phyloP scores from a whole-genome alignment of 2,888 invertebrate genomes.

The Mongoloraphidia duomilia region DNA sequence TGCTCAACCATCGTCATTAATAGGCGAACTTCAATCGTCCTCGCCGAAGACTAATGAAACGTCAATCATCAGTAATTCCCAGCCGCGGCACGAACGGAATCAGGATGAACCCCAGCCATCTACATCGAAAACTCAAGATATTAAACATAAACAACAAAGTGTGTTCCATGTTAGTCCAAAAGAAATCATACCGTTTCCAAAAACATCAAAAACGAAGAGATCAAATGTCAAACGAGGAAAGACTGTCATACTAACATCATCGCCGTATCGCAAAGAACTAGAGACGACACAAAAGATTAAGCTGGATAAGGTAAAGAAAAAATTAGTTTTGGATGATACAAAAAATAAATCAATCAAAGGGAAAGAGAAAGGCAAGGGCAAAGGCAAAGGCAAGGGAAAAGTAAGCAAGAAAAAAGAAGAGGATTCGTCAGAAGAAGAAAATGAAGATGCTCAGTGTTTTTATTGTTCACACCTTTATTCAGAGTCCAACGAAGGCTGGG shows the following conservation, averaged over 20 bases:
- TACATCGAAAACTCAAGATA: no score
- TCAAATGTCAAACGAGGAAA: no score
- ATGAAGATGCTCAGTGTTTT: slow-evolving; percentile 8
- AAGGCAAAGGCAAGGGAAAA: slow-evolving; percentile 5
- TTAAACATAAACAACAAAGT: no score
- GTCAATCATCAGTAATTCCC: not conserved
- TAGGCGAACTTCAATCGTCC: no score
- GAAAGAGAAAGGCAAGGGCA: slow-evolving; percentile 5
- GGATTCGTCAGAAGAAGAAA: slow-evolving; percentile 4
- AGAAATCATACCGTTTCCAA: not conserved
- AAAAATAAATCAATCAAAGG: no score
- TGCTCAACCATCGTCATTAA: not conserved
- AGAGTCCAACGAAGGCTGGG: slow-evolving; percentile 17
- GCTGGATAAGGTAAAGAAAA: no score
- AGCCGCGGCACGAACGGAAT: not conserved
- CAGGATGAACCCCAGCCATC: no score
- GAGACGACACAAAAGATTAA: no score
- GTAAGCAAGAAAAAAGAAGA: not conserved
- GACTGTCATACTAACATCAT: slow-evolving; percentile 11
- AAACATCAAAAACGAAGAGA: slow-evolving; percentile 1
- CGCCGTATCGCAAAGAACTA: slow-evolving; percentile 6
- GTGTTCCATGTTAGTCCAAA: no score
- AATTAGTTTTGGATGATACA: no score
- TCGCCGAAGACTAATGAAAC: not conserved
- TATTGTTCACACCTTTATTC: slow-evolving; percentile 14